A percentile compares a stretch with the other conserved stretches of the same genome.
phyloP scores from a whole-genome alignment of 2,888 invertebrate species.

The Stenodema calcarata region DNA sequence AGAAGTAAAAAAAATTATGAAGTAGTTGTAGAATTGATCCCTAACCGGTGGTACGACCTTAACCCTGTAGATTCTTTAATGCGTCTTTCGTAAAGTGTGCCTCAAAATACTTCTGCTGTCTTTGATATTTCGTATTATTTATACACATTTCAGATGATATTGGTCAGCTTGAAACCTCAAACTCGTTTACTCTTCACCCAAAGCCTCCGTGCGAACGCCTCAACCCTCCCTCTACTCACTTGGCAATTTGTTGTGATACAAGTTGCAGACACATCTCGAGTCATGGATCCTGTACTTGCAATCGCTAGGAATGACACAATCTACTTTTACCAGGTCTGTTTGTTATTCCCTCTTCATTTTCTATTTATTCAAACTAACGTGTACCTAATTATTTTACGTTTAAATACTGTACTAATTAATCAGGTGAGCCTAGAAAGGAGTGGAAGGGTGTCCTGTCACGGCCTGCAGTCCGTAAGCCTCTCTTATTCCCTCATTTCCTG shows the following conservation, averaged over 20 bases:
- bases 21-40: too few relatives aligned
- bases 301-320: slow-evolving; percentile 85
- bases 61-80: too few relatives aligned
- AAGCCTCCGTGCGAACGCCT: slow-evolving; percentile 72
- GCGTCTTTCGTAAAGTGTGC: background rate
- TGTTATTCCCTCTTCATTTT: background rate
- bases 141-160: slow-evolving; percentile 25
- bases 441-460: slow-evolving; percentile 68
- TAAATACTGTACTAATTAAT: slow-evolving; percentile 55
- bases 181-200: slow-evolving; percentile 81
- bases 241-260: slow-evolving; percentile 92
- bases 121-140: background rate
- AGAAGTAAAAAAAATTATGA: too few relatives aligned
- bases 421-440: slow-evolving; percentile 66
- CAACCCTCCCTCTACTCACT: slow-evolving; percentile 85
- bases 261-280: slow-evolving; percentile 70
- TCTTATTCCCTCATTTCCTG: slow-evolving; percentile 76
- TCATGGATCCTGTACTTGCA: slow-evolving; percentile 85
- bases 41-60: too few relatives aligned
- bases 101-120: too few relatives aligned
- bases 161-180: slow-evolving; percentile 76
- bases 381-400: background rate
- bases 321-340: slow-evolving; percentile 80
- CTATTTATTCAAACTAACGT: too few relatives aligned
- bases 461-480: slow-evolving; percentile 74